Evolutionary conservation across 1,140 invertebrate genomes (phyloP).

Genomic region (Spodoptera frugiperda): DNA sequence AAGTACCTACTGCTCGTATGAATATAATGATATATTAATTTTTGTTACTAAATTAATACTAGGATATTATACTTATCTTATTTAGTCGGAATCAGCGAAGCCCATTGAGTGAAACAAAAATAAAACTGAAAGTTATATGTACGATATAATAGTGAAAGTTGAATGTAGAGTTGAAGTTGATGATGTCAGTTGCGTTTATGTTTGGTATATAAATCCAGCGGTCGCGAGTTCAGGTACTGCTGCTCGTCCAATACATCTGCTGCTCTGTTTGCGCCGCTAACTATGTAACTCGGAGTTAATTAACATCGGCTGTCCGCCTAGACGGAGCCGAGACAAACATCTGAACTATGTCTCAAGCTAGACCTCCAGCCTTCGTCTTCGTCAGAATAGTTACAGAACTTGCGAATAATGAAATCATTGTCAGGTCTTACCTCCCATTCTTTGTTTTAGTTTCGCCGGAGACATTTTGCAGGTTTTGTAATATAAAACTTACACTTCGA

Average conservation of each 20-base stretch:
- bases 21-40: no score
- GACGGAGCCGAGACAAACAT: constrained; percentile 29
- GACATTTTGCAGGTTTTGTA: constrained; percentile 13
- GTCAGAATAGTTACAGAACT: constrained; percentile 12
- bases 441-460: constrained; percentile 13
- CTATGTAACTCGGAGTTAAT: constrained; percentile 43
- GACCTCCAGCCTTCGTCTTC: constrained; percentile 5
- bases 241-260: constrained; percentile 18
- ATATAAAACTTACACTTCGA: constrained; percentile 28
- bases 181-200: not conserved
- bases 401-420: constrained; percentile 22
- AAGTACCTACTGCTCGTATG: not conserved
- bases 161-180: not conserved
- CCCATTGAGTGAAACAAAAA: no score
- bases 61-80: no score
- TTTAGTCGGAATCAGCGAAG: no score
- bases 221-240: constrained; percentile 16
- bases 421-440: constrained; percentile 2
- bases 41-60: no score
- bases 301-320: constrained; percentile 10
- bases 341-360: constrained; percentile 3
- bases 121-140: no score
- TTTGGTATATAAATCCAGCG: not conserved
- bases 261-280: constrained; percentile 25
- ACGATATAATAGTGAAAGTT: no score